These are phyloP conservation scores for Drosophila demipolita DNA, from an alignment of 2,888 invertebrate species.

Conservation along the genomic window DNA sequence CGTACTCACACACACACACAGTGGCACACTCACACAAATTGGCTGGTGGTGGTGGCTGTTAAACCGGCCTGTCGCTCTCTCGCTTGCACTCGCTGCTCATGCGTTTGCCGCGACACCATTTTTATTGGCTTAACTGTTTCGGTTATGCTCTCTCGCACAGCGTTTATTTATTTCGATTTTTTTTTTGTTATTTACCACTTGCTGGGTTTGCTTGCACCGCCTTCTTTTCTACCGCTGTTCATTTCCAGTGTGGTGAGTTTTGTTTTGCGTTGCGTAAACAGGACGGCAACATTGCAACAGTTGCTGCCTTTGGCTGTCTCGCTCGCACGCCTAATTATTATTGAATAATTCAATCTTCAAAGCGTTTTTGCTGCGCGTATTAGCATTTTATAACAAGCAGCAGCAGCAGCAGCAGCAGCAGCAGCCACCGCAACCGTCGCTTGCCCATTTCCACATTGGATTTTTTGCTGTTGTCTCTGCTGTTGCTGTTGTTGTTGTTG, in stretches of 20 bases:
- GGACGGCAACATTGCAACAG: constrained; percentile 26
- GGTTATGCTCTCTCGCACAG: constrained; percentile 55
- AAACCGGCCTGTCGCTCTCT: constrained; percentile 64
- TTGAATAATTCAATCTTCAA: constrained; percentile 81
- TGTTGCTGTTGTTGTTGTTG: constrained; percentile 3
- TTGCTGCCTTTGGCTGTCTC: constrained; percentile 37
- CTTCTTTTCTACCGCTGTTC: constrained; percentile 68
- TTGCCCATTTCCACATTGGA: constrained; percentile 64
- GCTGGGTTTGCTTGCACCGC: constrained; percentile 68
- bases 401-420: constrained; percentile 39
- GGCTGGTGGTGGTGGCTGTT: constrained; percentile 48
- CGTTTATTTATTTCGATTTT: constrained; percentile 21
- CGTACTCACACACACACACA: constrained; percentile 34
- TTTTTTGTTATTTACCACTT: constrained; percentile 55
- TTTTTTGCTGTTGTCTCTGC: constrained; percentile 22
- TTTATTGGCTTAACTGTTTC: constrained; percentile 73
- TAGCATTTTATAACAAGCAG: constrained; percentile 81
- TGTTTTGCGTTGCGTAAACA: constrained; percentile 31
- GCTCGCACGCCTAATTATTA: constrained; percentile 79
- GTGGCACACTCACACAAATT: constrained; percentile 17
- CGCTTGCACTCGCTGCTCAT: constrained; percentile 28
- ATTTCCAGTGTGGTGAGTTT: constrained; percentile 78
- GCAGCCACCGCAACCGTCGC: constrained; percentile 46
- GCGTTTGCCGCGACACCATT: constrained; percentile 72
- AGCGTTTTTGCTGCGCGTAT: constrained; percentile 80